Conservation (phyloP, 2,113 vertebrate species). For the Chionomys nivalis region DNA sequence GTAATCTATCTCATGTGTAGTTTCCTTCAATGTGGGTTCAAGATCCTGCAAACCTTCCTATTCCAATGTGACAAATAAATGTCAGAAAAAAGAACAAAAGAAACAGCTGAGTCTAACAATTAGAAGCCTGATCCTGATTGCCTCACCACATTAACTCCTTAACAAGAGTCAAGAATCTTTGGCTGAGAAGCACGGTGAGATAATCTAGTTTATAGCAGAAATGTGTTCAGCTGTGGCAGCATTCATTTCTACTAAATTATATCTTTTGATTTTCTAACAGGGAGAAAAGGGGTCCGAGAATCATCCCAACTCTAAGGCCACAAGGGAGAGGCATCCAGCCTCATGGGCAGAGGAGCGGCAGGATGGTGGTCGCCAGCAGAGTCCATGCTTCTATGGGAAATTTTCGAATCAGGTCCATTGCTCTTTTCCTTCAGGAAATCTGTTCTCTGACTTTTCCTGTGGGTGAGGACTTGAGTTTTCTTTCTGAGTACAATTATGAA, state of each 20-base stretch:
- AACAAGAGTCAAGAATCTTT: not conserved
- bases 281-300: not conserved
- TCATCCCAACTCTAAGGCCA: not conserved
- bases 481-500: not conserved
- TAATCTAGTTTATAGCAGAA: not conserved
- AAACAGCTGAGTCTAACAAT: not conserved
- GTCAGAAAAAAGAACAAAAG: not conserved
- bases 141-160: not conserved
- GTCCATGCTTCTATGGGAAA: slow-evolving; percentile 42
- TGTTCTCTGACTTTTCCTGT: not conserved
- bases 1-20: not conserved
- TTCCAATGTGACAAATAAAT: not conserved
- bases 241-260: not conserved
- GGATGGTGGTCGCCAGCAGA: not conserved
- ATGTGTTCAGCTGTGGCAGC: not conserved
- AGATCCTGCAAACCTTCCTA: not conserved
- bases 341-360: slow-evolving; percentile 62
- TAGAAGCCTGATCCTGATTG: not conserved
- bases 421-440: not conserved
- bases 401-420: slow-evolving; percentile 56
- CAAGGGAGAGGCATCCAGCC: not conserved
- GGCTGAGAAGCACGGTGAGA: not conserved
- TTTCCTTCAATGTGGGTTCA: too few species aligned
- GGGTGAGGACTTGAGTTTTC: not conserved
- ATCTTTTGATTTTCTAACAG: not conserved